Percentiles rank a stretch among this genome's conserved stretches.
These are phyloP conservation scores for Andrena haemorrhoa DNA, from an alignment of 2,888 invertebrate genomes.

Conservation along the genomic window DNA sequence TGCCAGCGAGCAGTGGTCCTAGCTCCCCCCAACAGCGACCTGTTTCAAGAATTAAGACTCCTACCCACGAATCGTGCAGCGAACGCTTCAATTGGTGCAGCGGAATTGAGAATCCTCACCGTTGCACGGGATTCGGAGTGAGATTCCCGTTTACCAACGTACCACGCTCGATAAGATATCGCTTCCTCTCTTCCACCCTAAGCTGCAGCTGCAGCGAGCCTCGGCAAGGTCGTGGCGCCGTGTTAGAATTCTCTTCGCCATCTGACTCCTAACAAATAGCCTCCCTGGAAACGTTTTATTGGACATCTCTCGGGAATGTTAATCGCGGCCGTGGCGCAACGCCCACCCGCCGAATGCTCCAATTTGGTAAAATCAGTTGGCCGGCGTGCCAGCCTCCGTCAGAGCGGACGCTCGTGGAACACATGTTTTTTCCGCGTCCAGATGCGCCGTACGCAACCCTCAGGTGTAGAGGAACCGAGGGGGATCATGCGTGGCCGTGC, in stretches of 20 bases:
- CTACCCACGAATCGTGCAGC: neutral
- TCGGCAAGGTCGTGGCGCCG: conserved; percentile 20
- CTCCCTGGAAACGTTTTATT: conserved; percentile 6
- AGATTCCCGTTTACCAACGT: conserved; percentile 18
- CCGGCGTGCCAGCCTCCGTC: conserved; percentile 7
- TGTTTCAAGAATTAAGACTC: neutral
- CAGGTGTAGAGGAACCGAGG: conserved; percentile 54
- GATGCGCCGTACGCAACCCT: conserved; percentile 70
- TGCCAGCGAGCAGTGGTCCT: conserved; percentile 28
- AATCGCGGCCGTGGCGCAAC: conserved; percentile 6
- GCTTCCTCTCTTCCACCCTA: conserved; percentile 32
- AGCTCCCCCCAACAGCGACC: neutral
- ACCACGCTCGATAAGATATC: conserved; percentile 38
- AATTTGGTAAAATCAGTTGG: neutral
- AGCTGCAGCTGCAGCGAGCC: conserved; percentile 33
- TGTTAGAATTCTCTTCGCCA: neutral
- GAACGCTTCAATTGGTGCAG: neutral
- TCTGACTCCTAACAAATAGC: neutral
- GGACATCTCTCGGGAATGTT: neutral
- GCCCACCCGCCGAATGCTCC: conserved; percentile 1
- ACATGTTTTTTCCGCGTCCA: conserved; percentile 69
- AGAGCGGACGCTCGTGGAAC: conserved; percentile 44
- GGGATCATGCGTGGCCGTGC: conserved; percentile 41
- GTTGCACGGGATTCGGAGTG: neutral
- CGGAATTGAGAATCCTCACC: neutral